Base-by-base conservation (phyloP, 2,888 invertebrate species). In the Eretmocerus hayati region DNA sequence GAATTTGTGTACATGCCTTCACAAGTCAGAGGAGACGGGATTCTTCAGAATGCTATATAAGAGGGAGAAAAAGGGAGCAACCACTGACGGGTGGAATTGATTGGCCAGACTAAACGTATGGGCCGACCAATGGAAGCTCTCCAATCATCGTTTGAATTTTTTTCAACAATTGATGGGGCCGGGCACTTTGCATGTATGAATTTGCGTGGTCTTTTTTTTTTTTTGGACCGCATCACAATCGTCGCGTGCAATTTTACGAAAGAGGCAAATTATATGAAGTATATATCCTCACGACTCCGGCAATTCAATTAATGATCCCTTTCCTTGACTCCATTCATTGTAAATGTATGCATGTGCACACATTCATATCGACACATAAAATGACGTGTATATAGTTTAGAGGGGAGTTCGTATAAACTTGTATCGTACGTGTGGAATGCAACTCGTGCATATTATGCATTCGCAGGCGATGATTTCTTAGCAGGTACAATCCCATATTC, bases 401-500 rank as follows among this genome's bases (percentile, higher is more conserved):
- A 13, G 26, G 26, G 26, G n/a, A 18, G 16, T 13, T 11, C 26
- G 11, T 39, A 39, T n/a, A 20, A 26, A 26, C 26, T 26, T 26
- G 5, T 33, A n/a, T 11, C 31, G n/a, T n/a, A 19, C 23, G 22
- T 35, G 16, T 11, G 9, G n/a, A n/a, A n/a, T n/a, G n/a, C n/a
- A n/a, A n/a, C 40, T 16, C 15, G 23, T 37, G 37, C 36, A 21
- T 37, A n/a, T n/a, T n/a, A n/a, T 36, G 16, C 11, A 13, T 16
- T 30, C 18, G 31, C 23, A 3, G 4, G 16, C 18, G 5, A 11
- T n/a, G n/a, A 26, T 15, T 11, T 20, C 16, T 20, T 33, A 3
- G 11, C 13, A n/a, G 59, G 56, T 60, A 59, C 61, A 62, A 68
- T 69, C 57, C 62, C 59, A 61, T 67, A 64, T 65, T 66, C 61